phyloP scores from a whole-genome alignment of 1,140 invertebrate genomes.

The Rhagoletis zephyria region DNA sequence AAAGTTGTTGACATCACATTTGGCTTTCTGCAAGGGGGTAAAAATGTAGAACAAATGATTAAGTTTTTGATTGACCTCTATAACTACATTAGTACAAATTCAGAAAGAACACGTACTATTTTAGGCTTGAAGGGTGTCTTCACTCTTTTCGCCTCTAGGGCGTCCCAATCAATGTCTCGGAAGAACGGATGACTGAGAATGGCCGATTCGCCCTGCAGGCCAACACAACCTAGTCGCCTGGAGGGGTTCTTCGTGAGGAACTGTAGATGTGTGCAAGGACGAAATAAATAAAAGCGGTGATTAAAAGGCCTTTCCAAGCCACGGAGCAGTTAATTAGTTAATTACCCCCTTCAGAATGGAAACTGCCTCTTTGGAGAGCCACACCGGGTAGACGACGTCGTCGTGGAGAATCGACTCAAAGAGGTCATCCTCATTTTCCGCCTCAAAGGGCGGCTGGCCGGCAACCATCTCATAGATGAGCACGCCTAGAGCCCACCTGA shows the following conservation, averaged over 20 bases:
- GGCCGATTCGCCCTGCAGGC: slow-evolving; percentile 89
- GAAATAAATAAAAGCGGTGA: too few relatives aligned
- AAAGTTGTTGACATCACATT: too few relatives aligned
- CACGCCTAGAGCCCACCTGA: slow-evolving; percentile 99
- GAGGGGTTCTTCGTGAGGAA: slow-evolving; percentile 95
- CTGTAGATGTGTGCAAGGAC: slow-evolving; percentile 75
- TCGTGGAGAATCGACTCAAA: slow-evolving; percentile 99
- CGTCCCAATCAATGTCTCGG: slow-evolving; percentile 97
- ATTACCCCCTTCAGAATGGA: slow-evolving; percentile 96
- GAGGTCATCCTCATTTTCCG: slow-evolving; percentile 98
- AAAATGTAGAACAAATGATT: too few relatives aligned
- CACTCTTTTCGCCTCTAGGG: slow-evolving; percentile 94
- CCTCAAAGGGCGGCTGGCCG: slow-evolving; percentile 98
- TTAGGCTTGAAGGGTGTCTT: slow-evolving; percentile 99
- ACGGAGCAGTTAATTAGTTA: too few relatives aligned
- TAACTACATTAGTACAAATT: too few relatives aligned
- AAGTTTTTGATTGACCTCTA: too few relatives aligned
- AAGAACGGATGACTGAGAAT: slow-evolving; percentile 97
- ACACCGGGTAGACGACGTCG: slow-evolving; percentile 98
- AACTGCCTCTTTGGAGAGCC: slow-evolving; percentile 92
- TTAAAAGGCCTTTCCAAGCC: too few relatives aligned
- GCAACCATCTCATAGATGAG: slow-evolving; percentile 98
- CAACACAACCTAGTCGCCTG: slow-evolving; percentile 95
- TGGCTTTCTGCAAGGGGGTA: too few relatives aligned
- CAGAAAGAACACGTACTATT: slow-evolving; percentile 84